A percentile compares a stretch with the other conserved stretches of the same genome.
Conservation (phyloP, 2,888 invertebrate genomes). For the Agonum fuliginosum region DNA sequence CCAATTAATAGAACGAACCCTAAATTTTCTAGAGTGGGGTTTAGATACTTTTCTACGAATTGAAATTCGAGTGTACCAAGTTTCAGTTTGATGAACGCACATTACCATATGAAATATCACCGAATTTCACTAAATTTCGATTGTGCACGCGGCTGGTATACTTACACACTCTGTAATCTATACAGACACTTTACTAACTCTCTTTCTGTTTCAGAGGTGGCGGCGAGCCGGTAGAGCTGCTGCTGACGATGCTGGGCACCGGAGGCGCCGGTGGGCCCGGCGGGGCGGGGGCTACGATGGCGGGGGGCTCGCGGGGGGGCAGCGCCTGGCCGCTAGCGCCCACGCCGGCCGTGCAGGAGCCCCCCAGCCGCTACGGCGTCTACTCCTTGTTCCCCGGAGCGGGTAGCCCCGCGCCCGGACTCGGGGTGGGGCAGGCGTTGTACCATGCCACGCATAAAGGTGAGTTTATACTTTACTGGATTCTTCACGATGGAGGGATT, state of each 20-base stretch:
- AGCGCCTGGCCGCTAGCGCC: slow-evolving; percentile 23
- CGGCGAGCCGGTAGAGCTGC: background rate
- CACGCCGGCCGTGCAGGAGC: slow-evolving; percentile 19
- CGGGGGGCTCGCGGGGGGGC: slow-evolving; percentile 13
- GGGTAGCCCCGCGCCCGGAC: slow-evolving; percentile 70
- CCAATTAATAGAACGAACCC: no score
- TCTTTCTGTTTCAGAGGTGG: slow-evolving; percentile 1
- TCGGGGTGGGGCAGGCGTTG: slow-evolving; percentile 72
- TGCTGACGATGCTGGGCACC: slow-evolving; percentile 13
- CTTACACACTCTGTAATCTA: no score
- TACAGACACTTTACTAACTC: no score
- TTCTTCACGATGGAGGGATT: no score
- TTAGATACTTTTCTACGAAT: no score
- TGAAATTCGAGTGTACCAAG: no score
- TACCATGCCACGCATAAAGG: slow-evolving; percentile 73
- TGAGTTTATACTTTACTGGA: no score
- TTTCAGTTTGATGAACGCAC: no score
- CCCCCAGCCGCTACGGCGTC: slow-evolving; percentile 77
- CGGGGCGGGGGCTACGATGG: slow-evolving; percentile 28
- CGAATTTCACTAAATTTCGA: no score
- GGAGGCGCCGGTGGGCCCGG: slow-evolving; percentile 28
- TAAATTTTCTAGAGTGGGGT: no score
- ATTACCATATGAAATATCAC: no score
- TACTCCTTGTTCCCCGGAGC: slow-evolving; percentile 80
- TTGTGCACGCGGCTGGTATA: no score